These are phyloP conservation scores for Neodiprion lecontei DNA, from an alignment of 1,140 invertebrate species.

Conservation along the genomic window DNA sequence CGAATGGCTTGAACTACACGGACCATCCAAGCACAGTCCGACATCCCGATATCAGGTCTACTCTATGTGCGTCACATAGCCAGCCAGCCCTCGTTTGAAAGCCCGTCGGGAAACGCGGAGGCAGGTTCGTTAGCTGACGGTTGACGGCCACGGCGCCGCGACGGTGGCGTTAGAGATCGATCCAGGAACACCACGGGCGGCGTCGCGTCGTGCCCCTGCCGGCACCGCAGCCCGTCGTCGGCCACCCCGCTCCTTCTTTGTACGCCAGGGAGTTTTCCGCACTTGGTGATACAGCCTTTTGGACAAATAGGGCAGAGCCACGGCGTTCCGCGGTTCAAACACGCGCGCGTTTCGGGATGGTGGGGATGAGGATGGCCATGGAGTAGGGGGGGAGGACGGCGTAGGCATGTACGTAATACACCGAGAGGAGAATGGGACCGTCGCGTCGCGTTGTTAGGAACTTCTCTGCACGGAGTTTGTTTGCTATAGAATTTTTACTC, in stretches of 20 bases:
- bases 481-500: conserved; percentile 4
- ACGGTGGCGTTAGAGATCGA: neutral
- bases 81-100: too few relatives aligned
- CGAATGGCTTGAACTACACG: too few relatives aligned
- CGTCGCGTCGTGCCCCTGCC: neutral
- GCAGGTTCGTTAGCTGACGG: neutral
- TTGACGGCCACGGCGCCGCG: neutral
- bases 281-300: neutral
- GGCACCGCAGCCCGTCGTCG: neutral
- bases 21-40: too few relatives aligned
- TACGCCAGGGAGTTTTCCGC: neutral
- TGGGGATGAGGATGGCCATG: too few relatives aligned
- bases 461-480: neutral
- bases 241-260: neutral
- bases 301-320: neutral
- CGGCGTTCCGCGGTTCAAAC: neutral
- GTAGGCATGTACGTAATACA: neutral
- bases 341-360: too few relatives aligned
- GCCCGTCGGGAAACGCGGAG: too few relatives aligned
- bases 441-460: neutral
- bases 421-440: neutral
- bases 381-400: neutral
- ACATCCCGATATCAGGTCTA: too few relatives aligned
- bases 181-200: neutral
- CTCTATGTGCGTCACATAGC: too few relatives aligned